Conservation (phyloP, 2,888 invertebrate species). For the Philaethria dido region DNA sequence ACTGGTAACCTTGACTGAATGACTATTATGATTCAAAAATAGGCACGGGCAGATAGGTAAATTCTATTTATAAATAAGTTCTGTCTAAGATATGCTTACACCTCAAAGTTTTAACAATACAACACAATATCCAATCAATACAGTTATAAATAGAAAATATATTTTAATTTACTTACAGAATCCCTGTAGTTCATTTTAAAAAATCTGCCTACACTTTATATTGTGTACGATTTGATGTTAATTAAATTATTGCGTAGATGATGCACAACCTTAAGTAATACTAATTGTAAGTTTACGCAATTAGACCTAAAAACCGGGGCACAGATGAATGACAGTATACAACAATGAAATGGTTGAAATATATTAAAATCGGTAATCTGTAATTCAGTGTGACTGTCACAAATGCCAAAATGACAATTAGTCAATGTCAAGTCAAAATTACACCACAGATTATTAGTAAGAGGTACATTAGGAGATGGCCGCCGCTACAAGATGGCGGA, state of each 20-base stretch:
- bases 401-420: slow-evolving; percentile 6
- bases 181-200: slow-evolving; percentile 72
- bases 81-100: neutral
- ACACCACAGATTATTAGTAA: neutral
- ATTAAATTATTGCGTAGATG: slow-evolving; percentile 6
- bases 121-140: slow-evolving; percentile 15
- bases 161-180: slow-evolving; percentile 61
- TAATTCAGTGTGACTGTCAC: slow-evolving; percentile 1
- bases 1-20: slow-evolving; percentile 64
- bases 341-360: slow-evolving; percentile 10
- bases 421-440: neutral
- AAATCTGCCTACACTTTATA: slow-evolving; percentile 1
- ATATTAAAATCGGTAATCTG: slow-evolving; percentile 6
- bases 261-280: neutral
- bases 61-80: slow-evolving; percentile 51
- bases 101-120: slow-evolving; percentile 4
- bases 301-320: neutral
- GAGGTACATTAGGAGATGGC: too few species aligned
- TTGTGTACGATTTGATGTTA: neutral
- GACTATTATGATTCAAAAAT: slow-evolving; percentile 66
- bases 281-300: neutral
- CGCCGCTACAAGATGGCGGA: too few species aligned
- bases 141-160: slow-evolving; percentile 11
- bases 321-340: neutral
- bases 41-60: slow-evolving; percentile 53